A percentile compares a stretch with the other conserved stretches of the same genome.
phyloP scores from a whole-genome alignment of 2,113 vertebrate species.

The Triplophysa rosa region DNA sequence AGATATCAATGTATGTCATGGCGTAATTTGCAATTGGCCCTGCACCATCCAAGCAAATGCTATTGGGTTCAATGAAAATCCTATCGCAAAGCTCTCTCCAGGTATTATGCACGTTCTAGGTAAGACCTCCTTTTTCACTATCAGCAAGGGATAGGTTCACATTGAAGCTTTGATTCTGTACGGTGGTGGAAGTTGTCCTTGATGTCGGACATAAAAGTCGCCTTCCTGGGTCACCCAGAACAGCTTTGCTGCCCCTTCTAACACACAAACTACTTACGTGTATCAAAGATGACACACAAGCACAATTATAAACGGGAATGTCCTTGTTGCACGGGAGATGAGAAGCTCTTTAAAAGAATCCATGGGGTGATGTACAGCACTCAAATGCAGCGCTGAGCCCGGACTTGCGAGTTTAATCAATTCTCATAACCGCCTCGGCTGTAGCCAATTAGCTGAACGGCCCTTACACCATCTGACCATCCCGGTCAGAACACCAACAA shows the following conservation, averaged over 20 bases:
- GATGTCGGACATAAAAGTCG: background rate
- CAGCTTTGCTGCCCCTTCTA: background rate
- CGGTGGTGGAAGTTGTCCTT: background rate
- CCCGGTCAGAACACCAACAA: background rate
- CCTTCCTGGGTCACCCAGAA: background rate
- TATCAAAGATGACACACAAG: background rate
- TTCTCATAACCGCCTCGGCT: constrained; percentile 36
- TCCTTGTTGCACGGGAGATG: background rate
- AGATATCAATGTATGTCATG: too few species aligned
- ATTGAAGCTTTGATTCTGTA: constrained; percentile 11
- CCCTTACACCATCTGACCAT: constrained; percentile 28
- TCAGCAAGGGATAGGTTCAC: background rate
- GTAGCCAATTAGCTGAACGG: constrained; percentile 47
- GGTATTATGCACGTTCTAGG: too few species aligned
- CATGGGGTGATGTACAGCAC: background rate
- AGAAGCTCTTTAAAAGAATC: background rate
- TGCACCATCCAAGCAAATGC: too few species aligned
- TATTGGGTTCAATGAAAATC: too few species aligned
- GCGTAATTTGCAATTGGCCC: too few species aligned
- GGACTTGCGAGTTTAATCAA: constrained; percentile 48
- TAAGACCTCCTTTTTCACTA: background rate
- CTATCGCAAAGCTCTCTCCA: too few species aligned
- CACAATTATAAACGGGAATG: constrained; percentile 23
- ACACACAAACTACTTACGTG: background rate
- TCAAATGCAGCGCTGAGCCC: background rate